These are phyloP conservation scores for Camelus dromedarius DNA, from an alignment of 2,113 vertebrate genomes.

Conservation along the genomic window DNA sequence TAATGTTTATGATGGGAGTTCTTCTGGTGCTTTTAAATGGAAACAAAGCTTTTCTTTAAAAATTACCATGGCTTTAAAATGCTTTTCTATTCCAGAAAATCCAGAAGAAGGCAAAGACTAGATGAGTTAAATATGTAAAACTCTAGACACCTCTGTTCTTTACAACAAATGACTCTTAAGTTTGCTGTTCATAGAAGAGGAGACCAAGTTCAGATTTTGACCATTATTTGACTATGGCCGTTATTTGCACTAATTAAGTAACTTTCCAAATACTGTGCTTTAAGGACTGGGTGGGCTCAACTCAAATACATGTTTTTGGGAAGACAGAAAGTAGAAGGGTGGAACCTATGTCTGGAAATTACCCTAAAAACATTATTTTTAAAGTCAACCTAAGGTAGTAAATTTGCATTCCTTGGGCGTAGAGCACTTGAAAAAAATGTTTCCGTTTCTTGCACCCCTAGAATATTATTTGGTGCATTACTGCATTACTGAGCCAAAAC, in stretches of 20 bases:
- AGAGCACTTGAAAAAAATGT: not conserved
- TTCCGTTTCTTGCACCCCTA: not conserved
- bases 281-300: not conserved
- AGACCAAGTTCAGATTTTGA: not conserved
- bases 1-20: not conserved
- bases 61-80: not conserved
- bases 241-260: not conserved
- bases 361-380: conserved; percentile 5
- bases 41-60: conserved; percentile 33
- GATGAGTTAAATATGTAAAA: not conserved
- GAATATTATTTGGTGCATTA: conserved; percentile 12
- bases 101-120: not conserved
- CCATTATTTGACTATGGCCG: not conserved
- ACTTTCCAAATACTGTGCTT: not conserved
- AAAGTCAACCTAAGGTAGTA: conserved; percentile 14
- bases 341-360: not conserved
- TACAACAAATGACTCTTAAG: not conserved
- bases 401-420: conserved; percentile 1
- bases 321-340: not conserved
- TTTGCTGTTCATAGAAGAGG: not conserved
- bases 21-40: not conserved
- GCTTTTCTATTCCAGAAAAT: conserved; percentile 21
- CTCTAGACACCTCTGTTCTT: not conserved
- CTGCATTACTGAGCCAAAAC: not conserved
- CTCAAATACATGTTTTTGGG: not conserved